A percentile compares a stretch with the other conserved stretches of the same genome.
These are phyloP conservation scores for Daubentonia madagascariensis DNA, from an alignment of 2,113 vertebrate genomes.

Conservation along the genomic window DNA sequence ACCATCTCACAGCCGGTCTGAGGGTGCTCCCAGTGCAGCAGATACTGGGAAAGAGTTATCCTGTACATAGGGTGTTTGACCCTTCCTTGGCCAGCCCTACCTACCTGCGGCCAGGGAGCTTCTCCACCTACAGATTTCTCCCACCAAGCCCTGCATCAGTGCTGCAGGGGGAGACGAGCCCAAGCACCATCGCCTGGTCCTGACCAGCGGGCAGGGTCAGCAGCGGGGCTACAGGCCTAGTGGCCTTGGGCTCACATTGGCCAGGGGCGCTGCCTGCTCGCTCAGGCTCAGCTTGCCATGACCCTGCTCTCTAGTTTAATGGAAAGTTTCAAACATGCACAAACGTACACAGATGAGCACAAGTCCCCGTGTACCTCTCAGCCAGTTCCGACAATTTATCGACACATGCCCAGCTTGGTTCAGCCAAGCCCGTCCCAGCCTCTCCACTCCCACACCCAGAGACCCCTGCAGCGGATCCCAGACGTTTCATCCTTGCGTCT, in stretches of 20 bases:
- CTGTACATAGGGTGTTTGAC: not conserved
- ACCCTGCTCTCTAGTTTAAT: not conserved
- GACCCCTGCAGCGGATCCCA: not conserved
- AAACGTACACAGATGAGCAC: not conserved
- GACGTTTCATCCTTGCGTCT: not conserved
- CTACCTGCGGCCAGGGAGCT: not conserved
- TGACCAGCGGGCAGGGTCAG: not conserved
- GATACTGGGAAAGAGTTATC: not conserved
- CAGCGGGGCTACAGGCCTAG: not conserved
- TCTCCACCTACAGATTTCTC: no score
- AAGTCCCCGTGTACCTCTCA: not conserved
- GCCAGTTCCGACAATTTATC: not conserved
- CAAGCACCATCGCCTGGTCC: not conserved
- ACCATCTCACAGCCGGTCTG: not conserved
- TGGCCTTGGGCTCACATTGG: not conserved
- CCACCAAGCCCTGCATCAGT: accelerated
- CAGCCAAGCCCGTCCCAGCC: not conserved
- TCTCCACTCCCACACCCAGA: not conserved
- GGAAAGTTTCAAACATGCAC: not conserved
- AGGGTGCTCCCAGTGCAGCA: not conserved
- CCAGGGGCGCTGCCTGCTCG: no score
- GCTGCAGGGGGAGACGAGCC: not conserved
- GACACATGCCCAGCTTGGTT: not conserved
- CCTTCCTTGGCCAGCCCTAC: not conserved
- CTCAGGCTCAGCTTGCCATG: not conserved